Evolutionary conservation across 2,888 invertebrate species (phyloP), one percentile per base, ranked within the genome.

Genomic region (Chrysodeixis includens): DNA sequence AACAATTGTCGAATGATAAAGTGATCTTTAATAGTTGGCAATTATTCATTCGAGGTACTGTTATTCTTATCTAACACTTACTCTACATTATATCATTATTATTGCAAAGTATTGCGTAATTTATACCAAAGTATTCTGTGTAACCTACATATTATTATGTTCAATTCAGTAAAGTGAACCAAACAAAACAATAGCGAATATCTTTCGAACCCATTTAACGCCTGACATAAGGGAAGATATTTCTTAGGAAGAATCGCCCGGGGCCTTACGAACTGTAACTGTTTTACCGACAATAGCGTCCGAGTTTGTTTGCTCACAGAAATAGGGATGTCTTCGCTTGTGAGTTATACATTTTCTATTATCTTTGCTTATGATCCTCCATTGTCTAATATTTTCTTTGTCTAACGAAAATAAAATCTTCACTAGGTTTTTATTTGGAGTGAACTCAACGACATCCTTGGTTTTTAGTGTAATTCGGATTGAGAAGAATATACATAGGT

Each of bases 201-300:
- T 74, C 74, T 78, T 75, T 57, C 63, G 62, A 66, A 52, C 64
- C 65, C 68, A 76, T 71, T 81, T 81, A 76, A 74, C 69, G 79
- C 69, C 61, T 71, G 57, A 79, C 79, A 66, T 78, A 68, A 68
- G 74, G 69, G 66, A 74, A 78, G 53, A 78, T 78, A 69, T 76
- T 68, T 66, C 76, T 60, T 54, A 64, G 53, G 62, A 61, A 30
- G 76, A 81, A 73, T 71, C 62, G 64, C 81, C 71, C 40, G 40
- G 60, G 67, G 74, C 66, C 53, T 65, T 60, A 64, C 66, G 66
- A 69, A 64, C 53, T 66, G 57, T 81, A 35, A 68, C 66, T 76
- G 74, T 76, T 81, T 81, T 73, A 76, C 66, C 67, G 58, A 76
- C 73, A 74, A 81, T 73, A 67, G 59, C 72, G 58, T 57, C 64